Base-by-base conservation (phyloP, 2,797 vertebrate genomes). In the Enteromius trimaculatus region DNA sequence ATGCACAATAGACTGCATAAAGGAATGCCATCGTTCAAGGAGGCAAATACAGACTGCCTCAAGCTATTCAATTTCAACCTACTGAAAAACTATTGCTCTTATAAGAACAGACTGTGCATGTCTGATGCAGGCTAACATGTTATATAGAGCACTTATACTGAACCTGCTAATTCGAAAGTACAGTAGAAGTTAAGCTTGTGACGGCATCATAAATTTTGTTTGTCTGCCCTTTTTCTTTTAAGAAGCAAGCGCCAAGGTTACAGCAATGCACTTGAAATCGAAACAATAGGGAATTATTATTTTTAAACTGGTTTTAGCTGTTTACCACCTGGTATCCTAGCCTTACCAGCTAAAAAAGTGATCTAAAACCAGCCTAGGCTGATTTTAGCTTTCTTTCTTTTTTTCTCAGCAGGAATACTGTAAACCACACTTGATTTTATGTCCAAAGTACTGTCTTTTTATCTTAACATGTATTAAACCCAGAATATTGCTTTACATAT, bases 1-100 rank as follows among this genome's bases (percentile, higher is more conserved):
- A 31, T 34, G 26, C 81, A 88, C 88, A 90, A 89, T 84, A 64
- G 86, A 72, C 64, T 82, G 42, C 62, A 87, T 83, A 88, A 76
- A 82, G 65, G 66, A 55, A 80, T 72, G 76, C 53, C 70, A 55
- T 78, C 84, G 14, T 72, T 81, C 80, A 80, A 58, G 1, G 58
- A 81, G 62, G 60, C 69, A 66, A 84, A 82, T 68, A 75, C 44
- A 70, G 81, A 82, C 44, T 53, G 65, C 75, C 55, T 83, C 42
- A 51, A 51, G 64, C 75, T 78, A 70, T 62, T 83, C 53, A 83
- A 69, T 83, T 79, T 77, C 80, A 82, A 17, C 23, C 55, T 58
- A 62, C 77, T 85, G 49, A 82, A 49, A 78, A 82, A 82, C 80
- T n/a, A 58, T 65, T 26, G 9, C 31, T 76, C 34, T 79, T 68